Conservation (phyloP, 2,888 invertebrate species). For the Capitulum mitella region DNA sequence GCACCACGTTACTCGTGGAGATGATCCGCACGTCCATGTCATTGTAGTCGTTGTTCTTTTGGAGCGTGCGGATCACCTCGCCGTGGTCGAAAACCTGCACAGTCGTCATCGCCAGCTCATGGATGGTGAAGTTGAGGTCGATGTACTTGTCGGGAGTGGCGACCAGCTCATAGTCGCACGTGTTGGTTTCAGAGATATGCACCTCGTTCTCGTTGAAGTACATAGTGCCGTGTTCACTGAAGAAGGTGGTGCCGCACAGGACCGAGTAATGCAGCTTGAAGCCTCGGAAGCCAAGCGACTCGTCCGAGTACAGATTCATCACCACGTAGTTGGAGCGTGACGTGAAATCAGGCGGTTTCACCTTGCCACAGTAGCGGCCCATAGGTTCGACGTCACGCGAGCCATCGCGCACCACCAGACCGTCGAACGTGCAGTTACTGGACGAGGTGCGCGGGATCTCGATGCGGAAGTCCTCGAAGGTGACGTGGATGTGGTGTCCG, state of each 20-base stretch:
- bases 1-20: constrained; percentile 14
- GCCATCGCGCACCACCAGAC: constrained; percentile 18
- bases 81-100: constrained; percentile 3
- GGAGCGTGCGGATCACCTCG: neutral
- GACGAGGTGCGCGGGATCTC: constrained; percentile 24
- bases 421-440: constrained; percentile 22
- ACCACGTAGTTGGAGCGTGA: constrained; percentile 18
- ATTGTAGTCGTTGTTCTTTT: neutral
- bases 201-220: neutral
- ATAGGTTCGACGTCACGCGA: neutral
- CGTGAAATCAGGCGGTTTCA: neutral
- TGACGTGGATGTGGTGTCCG: neutral
- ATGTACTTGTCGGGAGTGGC: constrained; percentile 13
- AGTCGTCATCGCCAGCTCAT: neutral
- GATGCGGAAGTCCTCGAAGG: constrained; percentile 20
- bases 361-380: constrained; percentile 25
- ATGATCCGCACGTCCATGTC: constrained; percentile 17
- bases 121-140: constrained; percentile 24
- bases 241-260: constrained; percentile 1
- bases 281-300: constrained; percentile 24
- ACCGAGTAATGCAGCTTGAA: constrained; percentile 19
- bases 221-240: constrained; percentile 20
- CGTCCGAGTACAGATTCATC: constrained; percentile 19
- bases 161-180: constrained; percentile 7
- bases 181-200: constrained; percentile 8